These are phyloP conservation scores for Sebastes iracundus DNA, from an alignment of 2,797 vertebrate genomes.

Conservation along the genomic window DNA sequence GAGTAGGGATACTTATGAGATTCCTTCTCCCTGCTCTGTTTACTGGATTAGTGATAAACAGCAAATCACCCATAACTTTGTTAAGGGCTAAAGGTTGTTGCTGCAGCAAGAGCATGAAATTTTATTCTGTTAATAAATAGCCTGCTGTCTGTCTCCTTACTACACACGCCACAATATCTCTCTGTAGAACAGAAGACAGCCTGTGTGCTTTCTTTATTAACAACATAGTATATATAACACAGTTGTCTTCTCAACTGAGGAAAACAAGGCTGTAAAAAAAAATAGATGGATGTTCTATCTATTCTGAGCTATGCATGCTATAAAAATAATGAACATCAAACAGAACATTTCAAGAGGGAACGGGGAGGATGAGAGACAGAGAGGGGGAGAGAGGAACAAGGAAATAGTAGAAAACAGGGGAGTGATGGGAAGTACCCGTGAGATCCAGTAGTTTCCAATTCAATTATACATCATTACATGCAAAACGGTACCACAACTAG, in stretches of 20 bases:
- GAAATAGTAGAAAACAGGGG: neutral
- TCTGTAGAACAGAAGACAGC: slow-evolving; percentile 9
- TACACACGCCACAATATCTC: neutral
- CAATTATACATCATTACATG: neutral
- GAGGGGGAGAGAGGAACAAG: neutral
- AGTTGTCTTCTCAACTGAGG: slow-evolving; percentile 20
- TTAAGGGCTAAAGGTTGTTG: slow-evolving; percentile 30
- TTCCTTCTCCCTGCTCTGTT: slow-evolving; percentile 1
- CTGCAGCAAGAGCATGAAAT: slow-evolving; percentile 1
- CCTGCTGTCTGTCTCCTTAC: neutral
- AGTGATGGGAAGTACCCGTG: neutral
- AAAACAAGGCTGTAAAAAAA: slow-evolving; percentile 39
- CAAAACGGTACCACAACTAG: neutral
- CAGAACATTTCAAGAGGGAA: slow-evolving; percentile 8
- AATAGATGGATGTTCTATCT: slow-evolving; percentile 30
- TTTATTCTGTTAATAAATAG: slow-evolving; percentile 40
- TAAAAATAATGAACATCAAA: slow-evolving; percentile 52
- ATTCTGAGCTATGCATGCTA: slow-evolving; percentile 24
- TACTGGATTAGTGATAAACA: slow-evolving; percentile 39
- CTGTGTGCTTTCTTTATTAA: slow-evolving; percentile 9
- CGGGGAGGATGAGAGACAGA: neutral
- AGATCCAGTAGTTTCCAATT: neutral
- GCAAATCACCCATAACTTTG: slow-evolving; percentile 22
- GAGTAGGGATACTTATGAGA: slow-evolving; percentile 12
- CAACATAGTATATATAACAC: slow-evolving; percentile 32